Evolutionary conservation across 2,797 vertebrate genomes (phyloP).

Genomic region (Urocyon cinereoargenteus): DNA sequence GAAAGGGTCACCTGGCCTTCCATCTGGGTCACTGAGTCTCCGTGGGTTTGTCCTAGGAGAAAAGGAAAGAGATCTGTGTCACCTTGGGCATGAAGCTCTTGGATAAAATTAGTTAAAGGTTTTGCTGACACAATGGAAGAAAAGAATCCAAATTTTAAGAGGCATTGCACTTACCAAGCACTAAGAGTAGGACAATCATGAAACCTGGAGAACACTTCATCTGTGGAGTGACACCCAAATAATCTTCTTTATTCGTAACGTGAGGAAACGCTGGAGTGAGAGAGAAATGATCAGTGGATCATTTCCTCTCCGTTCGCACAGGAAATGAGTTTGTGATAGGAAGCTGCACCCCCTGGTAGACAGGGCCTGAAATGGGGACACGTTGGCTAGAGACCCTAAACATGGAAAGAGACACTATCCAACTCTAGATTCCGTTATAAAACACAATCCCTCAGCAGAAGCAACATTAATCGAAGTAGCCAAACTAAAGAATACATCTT

Average conservation of each 20-base stretch:
- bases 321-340: background rate
- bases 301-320: background rate
- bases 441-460: background rate
- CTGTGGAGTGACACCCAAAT: background rate
- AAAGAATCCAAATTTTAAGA: background rate
- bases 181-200: background rate
- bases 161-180: slow-evolving; percentile 44
- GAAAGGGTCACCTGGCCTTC: background rate
- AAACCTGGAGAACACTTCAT: slow-evolving; percentile 52
- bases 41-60: background rate
- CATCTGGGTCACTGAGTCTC: slow-evolving; percentile 39
- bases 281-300: background rate
- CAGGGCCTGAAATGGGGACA: background rate
- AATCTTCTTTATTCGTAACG: background rate
- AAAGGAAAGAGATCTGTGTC: background rate
- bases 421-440: background rate
- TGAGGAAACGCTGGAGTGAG: background rate
- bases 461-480: background rate
- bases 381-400: background rate
- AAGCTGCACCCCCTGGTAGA: background rate
- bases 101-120: background rate
- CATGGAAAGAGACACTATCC: background rate
- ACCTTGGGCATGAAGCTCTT: background rate
- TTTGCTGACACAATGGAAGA: background rate
- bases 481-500: background rate